phyloP scores from a whole-genome alignment of 2,113 vertebrate species.

The Pluvianellus socialis region DNA sequence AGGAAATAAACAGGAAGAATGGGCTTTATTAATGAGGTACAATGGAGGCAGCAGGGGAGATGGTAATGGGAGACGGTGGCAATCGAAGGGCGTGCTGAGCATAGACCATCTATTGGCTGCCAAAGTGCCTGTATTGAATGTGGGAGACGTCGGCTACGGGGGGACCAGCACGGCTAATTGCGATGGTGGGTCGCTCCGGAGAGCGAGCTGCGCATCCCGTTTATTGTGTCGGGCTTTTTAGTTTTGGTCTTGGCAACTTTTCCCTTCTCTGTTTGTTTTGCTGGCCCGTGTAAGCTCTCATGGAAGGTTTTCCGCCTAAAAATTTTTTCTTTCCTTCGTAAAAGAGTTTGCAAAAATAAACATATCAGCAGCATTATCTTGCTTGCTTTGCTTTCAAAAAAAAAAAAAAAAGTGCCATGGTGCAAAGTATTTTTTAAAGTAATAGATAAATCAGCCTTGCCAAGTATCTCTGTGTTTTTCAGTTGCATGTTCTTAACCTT shows the following conservation, averaged over 20 bases:
- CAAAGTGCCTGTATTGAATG: not conserved
- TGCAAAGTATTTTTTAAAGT: not conserved
- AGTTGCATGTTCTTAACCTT: not conserved
- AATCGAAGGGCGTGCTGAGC: slow-evolving; percentile 22
- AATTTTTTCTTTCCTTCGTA: not conserved
- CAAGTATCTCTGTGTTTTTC: not conserved
- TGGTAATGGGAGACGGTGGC: slow-evolving; percentile 22
- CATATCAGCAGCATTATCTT: not conserved
- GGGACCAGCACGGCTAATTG: not conserved
- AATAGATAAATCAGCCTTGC: not conserved
- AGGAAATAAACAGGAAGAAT: slow-evolving; percentile 42
- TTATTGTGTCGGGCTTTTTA: not conserved
- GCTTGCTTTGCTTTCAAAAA: not conserved
- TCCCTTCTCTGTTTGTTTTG: not conserved
- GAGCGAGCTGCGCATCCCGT: not conserved
- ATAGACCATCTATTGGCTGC: not conserved
- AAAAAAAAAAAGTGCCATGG: not conserved
- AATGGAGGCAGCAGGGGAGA: not conserved
- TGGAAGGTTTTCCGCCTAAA: not conserved
- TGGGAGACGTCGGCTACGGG: not conserved
- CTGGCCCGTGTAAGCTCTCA: not conserved
- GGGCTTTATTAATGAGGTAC: slow-evolving; percentile 58
- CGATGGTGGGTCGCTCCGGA: not conserved
- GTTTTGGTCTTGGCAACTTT: not conserved
- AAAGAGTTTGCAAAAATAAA: not conserved